A percentile compares a stretch with the other conserved stretches of the same genome.
Conservation (phyloP, 2,113 vertebrate species). For the Oreamnos americanus region DNA sequence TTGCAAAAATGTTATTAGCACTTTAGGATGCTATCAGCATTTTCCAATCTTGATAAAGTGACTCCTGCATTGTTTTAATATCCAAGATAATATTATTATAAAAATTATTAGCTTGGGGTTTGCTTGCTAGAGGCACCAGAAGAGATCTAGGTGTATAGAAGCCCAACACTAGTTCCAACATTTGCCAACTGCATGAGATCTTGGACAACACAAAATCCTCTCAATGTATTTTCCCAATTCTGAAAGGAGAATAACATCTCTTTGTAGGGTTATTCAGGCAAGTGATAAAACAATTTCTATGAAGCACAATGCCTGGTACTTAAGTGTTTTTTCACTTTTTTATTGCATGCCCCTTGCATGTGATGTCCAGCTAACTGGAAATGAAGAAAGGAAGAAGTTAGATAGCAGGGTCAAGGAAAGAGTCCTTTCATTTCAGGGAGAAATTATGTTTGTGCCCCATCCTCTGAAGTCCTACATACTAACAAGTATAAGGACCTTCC, state of each 20-base stretch:
- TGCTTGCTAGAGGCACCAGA: background rate
- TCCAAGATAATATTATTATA: background rate
- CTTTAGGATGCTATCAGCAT: background rate
- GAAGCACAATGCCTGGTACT: background rate
- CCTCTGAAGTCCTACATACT: background rate
- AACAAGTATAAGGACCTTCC: background rate
- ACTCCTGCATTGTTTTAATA: background rate
- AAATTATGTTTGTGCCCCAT: background rate
- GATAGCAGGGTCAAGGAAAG: background rate
- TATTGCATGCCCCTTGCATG: background rate
- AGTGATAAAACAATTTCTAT: background rate
- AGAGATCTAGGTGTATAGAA: background rate
- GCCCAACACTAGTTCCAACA: background rate
- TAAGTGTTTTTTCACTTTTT: background rate
- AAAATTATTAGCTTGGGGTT: background rate
- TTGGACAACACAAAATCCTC: background rate
- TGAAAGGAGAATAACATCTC: slow-evolving; percentile 12
- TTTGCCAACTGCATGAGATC: background rate
- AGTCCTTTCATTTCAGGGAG: background rate
- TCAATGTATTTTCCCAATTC: background rate
- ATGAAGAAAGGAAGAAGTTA: background rate
- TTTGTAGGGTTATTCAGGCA: background rate
- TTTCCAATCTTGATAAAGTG: slow-evolving; percentile 14
- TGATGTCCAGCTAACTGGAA: background rate
- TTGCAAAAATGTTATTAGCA: background rate